phyloP scores from a whole-genome alignment of 1,140 invertebrate genomes.

The Carposina sasakii region DNA sequence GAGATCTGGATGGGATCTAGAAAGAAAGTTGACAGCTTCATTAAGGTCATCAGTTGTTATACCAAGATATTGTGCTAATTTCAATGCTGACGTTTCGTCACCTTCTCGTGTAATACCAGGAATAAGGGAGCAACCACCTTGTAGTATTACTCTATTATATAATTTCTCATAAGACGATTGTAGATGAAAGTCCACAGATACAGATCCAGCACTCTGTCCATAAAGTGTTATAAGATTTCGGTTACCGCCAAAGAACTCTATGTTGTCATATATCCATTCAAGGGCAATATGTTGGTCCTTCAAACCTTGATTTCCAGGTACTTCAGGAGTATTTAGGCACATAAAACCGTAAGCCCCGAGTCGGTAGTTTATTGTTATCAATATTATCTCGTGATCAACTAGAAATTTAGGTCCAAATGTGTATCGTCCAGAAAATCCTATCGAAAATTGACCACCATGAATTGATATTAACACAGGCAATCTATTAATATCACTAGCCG shows the following conservation, averaged over 20 bases:
- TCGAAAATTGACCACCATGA: constrained; percentile 77
- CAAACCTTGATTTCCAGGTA: constrained; percentile 79
- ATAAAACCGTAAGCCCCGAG: constrained; percentile 79
- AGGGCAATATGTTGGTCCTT: constrained; percentile 79
- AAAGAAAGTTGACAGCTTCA: constrained; percentile 18
- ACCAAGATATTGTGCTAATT: constrained; percentile 18
- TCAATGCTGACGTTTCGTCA: constrained; percentile 5
- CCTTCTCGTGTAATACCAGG: constrained; percentile 1
- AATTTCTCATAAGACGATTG: constrained; percentile 19
- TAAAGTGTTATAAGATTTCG: constrained; percentile 75
- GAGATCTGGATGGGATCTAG: constrained; percentile 7
- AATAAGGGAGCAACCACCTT: constrained; percentile 18
- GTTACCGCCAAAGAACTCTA: constrained; percentile 79
- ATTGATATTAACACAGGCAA: constrained; percentile 80
- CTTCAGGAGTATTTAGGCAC: constrained; percentile 74
- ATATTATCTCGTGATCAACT: constrained; percentile 68
- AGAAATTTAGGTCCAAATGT: constrained; percentile 70
- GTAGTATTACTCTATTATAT: constrained; percentile 17
- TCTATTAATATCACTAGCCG: constrained; percentile 13
- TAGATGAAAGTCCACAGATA: constrained; percentile 26
- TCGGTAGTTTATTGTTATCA: constrained; percentile 76
- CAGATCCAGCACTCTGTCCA: constrained; percentile 78
- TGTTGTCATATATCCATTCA: constrained; percentile 77
- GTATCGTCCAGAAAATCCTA: constrained; percentile 62
- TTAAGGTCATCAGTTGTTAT: constrained; percentile 11